Evolutionary conservation across 2,113 vertebrate species (phyloP).

Genomic region (Noturus placidus): DNA sequence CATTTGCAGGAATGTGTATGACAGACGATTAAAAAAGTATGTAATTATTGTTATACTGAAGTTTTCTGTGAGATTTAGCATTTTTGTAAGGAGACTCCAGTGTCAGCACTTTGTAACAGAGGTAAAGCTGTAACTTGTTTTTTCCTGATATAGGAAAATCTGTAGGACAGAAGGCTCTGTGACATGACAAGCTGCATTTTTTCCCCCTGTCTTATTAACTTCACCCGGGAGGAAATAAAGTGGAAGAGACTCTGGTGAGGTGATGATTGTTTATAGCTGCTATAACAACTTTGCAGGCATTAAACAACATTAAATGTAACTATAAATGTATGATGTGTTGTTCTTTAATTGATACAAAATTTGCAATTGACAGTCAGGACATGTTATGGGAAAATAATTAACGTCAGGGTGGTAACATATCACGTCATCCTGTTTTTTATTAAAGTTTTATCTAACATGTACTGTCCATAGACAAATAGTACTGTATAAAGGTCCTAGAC

Average conservation of each 20-base stretch:
- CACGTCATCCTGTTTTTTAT: neutral
- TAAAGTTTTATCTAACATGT: neutral
- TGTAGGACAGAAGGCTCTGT: neutral
- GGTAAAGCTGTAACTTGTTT: neutral
- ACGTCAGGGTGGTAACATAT: neutral
- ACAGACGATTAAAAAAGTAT: neutral
- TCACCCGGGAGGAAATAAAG: too few species aligned
- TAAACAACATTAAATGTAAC: conserved; percentile 9
- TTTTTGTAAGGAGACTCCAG: neutral
- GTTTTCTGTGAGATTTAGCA: neutral
- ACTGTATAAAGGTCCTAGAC: neutral
- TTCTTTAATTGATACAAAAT: neutral
- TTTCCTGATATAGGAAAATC: neutral
- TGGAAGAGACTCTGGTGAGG: neutral
- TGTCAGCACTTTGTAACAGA: neutral
- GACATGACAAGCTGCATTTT: neutral
- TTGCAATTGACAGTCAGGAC: neutral
- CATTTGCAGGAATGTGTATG: neutral
- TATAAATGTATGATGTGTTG: neutral
- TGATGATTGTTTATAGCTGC: neutral
- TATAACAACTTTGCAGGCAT: neutral
- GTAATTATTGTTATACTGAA: neutral
- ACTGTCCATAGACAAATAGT: neutral
- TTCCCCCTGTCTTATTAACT: neutral
- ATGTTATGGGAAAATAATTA: neutral